These are phyloP conservation scores for Drosophila lutescens DNA, from an alignment of 2,888 invertebrate genomes.

Conservation along the genomic window DNA sequence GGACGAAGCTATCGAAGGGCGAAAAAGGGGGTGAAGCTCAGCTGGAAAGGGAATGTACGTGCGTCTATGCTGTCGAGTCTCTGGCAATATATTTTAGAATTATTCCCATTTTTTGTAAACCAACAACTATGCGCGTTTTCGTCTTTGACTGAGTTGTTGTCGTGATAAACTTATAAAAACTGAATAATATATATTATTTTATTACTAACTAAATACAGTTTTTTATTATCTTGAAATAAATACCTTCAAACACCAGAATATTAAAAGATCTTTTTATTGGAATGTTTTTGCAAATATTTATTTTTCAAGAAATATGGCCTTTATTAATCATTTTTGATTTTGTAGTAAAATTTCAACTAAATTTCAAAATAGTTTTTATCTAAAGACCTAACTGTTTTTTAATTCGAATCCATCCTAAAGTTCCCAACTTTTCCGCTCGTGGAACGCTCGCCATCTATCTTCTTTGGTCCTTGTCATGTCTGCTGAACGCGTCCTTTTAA, in stretches of 20 bases:
- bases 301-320: too few species aligned
- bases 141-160: constrained; percentile 10
- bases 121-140: constrained; percentile 50
- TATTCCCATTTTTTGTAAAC: constrained; percentile 40
- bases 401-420: too few species aligned
- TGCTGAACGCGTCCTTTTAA: constrained; percentile 72
- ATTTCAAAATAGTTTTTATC: too few species aligned
- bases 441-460: constrained; percentile 41
- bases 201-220: background rate
- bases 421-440: background rate
- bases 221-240: too few species aligned
- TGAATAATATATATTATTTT: background rate
- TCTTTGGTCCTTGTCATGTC: constrained; percentile 64
- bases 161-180: background rate
- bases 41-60: constrained; percentile 52
- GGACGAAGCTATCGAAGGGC: constrained; percentile 10
- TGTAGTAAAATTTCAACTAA: too few species aligned
- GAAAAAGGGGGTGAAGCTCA: too few species aligned
- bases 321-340: too few species aligned
- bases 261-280: background rate
- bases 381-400: too few species aligned
- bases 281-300: background rate
- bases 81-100: constrained; percentile 75
- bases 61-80: constrained; percentile 54
- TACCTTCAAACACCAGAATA: background rate